Evolutionary conservation across 2,113 vertebrate genomes (phyloP), one percentile per base, ranked within the genome.

Genomic region (Sarotherodon lohbergeri): DNA sequence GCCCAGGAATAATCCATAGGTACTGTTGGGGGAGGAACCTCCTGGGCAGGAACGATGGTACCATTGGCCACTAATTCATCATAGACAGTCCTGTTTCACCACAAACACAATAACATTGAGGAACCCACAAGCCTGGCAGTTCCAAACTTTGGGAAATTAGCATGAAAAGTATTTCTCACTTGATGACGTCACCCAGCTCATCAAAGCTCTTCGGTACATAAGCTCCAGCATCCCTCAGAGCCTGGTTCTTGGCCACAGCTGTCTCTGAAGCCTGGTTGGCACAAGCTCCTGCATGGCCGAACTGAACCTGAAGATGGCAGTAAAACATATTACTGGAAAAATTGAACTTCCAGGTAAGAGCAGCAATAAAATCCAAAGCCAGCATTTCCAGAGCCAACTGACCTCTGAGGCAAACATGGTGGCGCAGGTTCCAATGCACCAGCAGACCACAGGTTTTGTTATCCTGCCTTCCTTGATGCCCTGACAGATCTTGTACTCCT

Each of bases 1-100:
- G 99, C 99, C 99, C 98, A 99, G 12, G 99, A 99, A 91, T 99
- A 99, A 95, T 99, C 99, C 99, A 99, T 99, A 3, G 99, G 99
- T 80, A 99, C 99, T 0, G 99, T 99, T 0, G 99, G 99, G 50
- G 98, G 99, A 3, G 98, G 99, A 36, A 99, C 98, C 94, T 99
- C 99, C 90, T 98, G 96, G 5, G 98, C 98, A 82, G 99, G 99
- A 50, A 98, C 94, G 13, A 99, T 98, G 88, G 96, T 97, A 71
- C 97, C 97, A 52, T 95, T 97, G 86, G 95, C 95, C 91, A 99
- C 98, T 2, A 99, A 97, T 57, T 98, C 97, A 91, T 99, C 98
- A 91, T 99, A 99, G 32, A 99, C 98, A 4, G 97, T 97, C 94
- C 98, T 99, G 84, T 92, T 87, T 46, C 4, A 92, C 5, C 46